Base-by-base conservation (phyloP, 2,113 vertebrate species). In the Dissostichus mawsoni region DNA sequence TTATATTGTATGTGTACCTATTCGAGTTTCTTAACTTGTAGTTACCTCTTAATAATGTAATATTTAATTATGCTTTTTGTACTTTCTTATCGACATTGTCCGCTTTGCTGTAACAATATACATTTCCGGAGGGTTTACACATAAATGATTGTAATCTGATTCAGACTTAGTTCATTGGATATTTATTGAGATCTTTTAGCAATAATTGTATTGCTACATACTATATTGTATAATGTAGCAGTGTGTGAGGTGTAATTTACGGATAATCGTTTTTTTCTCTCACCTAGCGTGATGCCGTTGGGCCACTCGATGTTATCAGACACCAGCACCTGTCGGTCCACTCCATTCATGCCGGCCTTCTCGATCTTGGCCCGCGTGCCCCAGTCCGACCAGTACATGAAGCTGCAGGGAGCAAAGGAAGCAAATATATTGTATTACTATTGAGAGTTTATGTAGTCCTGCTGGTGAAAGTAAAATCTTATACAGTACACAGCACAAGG, bases 311-410 rank as follows among this genome's bases (percentile, higher is more conserved):
- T 98, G 81, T 96, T 94, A 82, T 98, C 96, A 0, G 94, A 94
- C 74, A 99, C 97, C 90, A 99, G 94, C 76, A 97, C 95, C 82
- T 94, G 97, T 53, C 98, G 96, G 84, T 97, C 96, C 69, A 94
- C 90, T 1, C 98, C 98, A 0, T 99, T 99, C 95, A 99, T 97
- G 3, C 98, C 98, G 0, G 98, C 96, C 83, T 97, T 99, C 92
- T 99, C 98, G 0, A 99, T 98, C 94, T 97, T 99, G 47, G 98
- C 97, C 80, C 94, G 91, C 74, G 95, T 95, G 17, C 98, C 98
- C 98, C 98, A 99, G 92, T 99, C 98, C 50, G 98, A 99, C 98
- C 98, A 99, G 89, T 98, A 99, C 97, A 99, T 98, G 81, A 98
- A 99, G 89, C 98, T 99, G 82, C 45, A 65, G 10, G 17, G 58